A percentile compares a stretch with the other conserved stretches of the same genome.
phyloP scores from a whole-genome alignment of 2,797 vertebrate genomes.

The Cirrhinus molitorella region DNA sequence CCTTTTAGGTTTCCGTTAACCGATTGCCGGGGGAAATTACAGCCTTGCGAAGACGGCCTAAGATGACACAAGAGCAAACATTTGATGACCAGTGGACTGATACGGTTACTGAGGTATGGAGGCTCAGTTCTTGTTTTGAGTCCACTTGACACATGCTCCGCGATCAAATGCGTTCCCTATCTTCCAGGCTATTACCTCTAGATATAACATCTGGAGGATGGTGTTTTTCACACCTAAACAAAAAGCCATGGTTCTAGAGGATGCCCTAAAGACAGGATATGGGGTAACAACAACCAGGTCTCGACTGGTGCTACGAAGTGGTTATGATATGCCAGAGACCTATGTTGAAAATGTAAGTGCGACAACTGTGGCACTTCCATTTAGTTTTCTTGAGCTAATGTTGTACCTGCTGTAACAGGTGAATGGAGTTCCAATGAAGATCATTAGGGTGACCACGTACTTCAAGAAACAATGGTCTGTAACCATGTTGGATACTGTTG shows the following conservation, averaged over 20 bases:
- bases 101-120: slow-evolving; percentile 57
- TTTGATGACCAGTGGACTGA: slow-evolving; percentile 28
- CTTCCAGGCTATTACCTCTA: slow-evolving; percentile 58
- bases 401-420: slow-evolving; percentile 68
- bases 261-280: slow-evolving; percentile 81
- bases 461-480: slow-evolving; percentile 76
- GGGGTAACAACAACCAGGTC: slow-evolving; percentile 71
- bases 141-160: background rate
- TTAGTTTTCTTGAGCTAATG: background rate
- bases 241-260: slow-evolving; percentile 72
- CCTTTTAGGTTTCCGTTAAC: slow-evolving; percentile 71
- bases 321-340: slow-evolving; percentile 75
- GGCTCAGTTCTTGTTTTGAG: background rate
- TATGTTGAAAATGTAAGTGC: slow-evolving; percentile 73
- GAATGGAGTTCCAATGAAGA: slow-evolving; percentile 79
- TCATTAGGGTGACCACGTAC: slow-evolving; percentile 79
- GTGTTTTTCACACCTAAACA: slow-evolving; percentile 81
- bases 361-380: accelerated
- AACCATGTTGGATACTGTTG: slow-evolving; percentile 74
- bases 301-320: slow-evolving; percentile 81
- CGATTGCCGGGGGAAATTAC: slow-evolving; percentile 52
- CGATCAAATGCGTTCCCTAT: accelerated
- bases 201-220: slow-evolving; percentile 78
- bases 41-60: slow-evolving; percentile 10
- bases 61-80: background rate